Conservation (phyloP, 2,113 vertebrate genomes). For the Falco punctatus region DNA sequence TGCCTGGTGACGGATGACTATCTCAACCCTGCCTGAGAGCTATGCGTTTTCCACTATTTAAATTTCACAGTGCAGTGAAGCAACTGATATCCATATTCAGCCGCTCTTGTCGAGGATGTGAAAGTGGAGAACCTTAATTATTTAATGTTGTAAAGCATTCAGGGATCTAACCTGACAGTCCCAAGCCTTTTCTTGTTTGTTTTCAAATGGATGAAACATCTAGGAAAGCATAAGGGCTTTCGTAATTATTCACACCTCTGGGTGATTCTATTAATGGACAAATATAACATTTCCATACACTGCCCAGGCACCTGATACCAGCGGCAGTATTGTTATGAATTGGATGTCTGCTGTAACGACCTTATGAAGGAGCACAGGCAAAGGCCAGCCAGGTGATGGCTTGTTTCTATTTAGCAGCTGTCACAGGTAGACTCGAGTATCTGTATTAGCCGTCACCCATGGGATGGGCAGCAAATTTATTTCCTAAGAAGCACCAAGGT, state of each 20-base stretch:
- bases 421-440: background rate
- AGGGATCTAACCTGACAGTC: background rate
- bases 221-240: accelerated
- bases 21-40: background rate
- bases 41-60: accelerated
- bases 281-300: background rate
- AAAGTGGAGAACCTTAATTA: slow-evolving; percentile 17
- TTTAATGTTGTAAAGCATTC: background rate
- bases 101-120: background rate
- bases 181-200: background rate
- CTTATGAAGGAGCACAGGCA: background rate
- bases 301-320: background rate
- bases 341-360: background rate
- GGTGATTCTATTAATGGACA: background rate
- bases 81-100: accelerated
- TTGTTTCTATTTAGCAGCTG: background rate
- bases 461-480: background rate
- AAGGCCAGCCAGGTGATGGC: background rate
- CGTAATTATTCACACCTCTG: background rate
- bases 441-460: background rate
- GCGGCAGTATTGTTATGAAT: background rate
- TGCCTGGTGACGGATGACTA: background rate
- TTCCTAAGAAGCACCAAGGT: background rate
- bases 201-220: background rate
- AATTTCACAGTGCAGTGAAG: background rate